Evolutionary conservation across 2,797 vertebrate species (phyloP), one percentile per base, ranked within the genome.

Genomic region (Gymnoscopelus microlampas): DNA sequence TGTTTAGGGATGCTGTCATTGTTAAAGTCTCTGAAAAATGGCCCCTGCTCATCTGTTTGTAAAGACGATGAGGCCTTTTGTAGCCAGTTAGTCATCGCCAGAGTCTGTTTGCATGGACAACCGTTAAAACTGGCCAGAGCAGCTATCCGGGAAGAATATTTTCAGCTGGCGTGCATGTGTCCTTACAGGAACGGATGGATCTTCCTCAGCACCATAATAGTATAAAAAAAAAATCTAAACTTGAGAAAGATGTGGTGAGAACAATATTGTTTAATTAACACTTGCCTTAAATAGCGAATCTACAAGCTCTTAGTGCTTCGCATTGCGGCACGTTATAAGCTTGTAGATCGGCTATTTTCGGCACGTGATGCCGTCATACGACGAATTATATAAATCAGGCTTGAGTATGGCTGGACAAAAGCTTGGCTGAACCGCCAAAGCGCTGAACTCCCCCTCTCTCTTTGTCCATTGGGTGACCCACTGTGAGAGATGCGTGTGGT

Each of bases 61-160:
- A 73, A 76, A 82, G 79, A 55, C 66, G 60, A 66, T 83, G 85
- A 88, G 60, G 79, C 54, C 65, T 19, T 60, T 76, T 73, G 72
- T 56, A 76, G 82, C 49, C 10, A 6, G 53, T 89, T 80, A 85
- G 76, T 86, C 83, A 86, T 71, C 14, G 0, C 63, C 19, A 44
- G 26, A 3, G n/a, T 79, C 64, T 63, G 64, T 77, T 64, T 68
- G 61, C 58, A 60, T n/a, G 23, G 26, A 53, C 51, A 13, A 13
- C 24, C 24, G 12, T 2, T 9, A 19, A 3, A 59, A 48, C 9
- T 6, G 10, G 15, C 32, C 26, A 14, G 35, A 11, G 11, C 50
- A 44, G 4, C 55, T 10, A 24, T 19, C 39, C 39, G 39, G 39
- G 51, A 23, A 48, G 11, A 29, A 19, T 14, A 4, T 29, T 15